Conservation (phyloP, 1,140 invertebrate species). For the Holotrichia oblita region DNA sequence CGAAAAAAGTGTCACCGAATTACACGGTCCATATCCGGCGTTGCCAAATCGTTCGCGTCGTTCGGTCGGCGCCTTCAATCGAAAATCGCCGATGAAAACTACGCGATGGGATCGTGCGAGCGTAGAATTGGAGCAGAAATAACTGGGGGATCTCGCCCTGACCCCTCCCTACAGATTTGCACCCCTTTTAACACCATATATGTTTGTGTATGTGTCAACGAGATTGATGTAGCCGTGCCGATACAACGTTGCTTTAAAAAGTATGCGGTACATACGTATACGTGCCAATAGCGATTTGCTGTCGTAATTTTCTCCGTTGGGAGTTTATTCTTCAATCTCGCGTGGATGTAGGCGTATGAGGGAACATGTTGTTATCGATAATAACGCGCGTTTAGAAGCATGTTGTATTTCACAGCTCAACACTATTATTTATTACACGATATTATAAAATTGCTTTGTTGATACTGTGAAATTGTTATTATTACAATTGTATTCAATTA, state of each 20-base stretch:
- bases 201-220: not conserved
- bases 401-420: no score
- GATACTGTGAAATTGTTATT: no score
- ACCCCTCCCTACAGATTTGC: not conserved
- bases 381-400: no score
- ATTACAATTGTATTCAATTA: no score
- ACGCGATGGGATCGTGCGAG: not conserved
- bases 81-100: not conserved
- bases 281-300: not conserved
- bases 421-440: no score
- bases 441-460: no score
- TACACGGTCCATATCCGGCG: slow-evolving; percentile 1
- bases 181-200: not conserved
- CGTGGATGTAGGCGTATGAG: no score
- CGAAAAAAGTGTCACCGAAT: not conserved
- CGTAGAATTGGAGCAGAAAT: not conserved
- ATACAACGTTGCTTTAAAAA: not conserved
- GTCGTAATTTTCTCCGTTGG: no score
- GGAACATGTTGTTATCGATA: no score
- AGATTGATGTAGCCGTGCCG: not conserved
- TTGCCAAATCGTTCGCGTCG: not conserved
- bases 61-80: not conserved
- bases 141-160: not conserved
- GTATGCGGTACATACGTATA: not conserved
- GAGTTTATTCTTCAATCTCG: no score